A percentile compares a stretch with the other conserved stretches of the same genome.
Conservation (phyloP, 2,797 vertebrate genomes). For the Gorsachius magnificus region DNA sequence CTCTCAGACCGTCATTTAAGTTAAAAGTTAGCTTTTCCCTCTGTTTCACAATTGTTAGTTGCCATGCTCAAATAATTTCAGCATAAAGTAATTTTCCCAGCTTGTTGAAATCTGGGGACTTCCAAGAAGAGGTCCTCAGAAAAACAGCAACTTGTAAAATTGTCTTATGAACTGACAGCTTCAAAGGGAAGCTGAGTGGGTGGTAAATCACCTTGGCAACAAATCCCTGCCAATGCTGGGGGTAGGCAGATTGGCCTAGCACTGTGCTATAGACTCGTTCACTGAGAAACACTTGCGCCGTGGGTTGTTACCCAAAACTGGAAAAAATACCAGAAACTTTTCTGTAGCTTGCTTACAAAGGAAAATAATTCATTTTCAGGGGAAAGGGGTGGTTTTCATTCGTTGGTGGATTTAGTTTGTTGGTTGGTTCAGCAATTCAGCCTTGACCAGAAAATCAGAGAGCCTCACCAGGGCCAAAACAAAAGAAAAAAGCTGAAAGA, state of each 20-base stretch:
- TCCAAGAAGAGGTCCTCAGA: background rate
- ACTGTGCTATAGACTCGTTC: background rate
- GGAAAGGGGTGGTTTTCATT: background rate
- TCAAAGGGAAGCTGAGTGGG: conserved; percentile 9
- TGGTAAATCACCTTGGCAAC: conserved; percentile 49
- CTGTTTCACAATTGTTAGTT: background rate
- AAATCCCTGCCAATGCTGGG: background rate
- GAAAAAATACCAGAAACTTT: background rate
- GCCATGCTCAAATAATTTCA: background rate
- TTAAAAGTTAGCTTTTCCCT: background rate
- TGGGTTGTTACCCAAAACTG: background rate
- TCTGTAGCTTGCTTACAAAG: background rate
- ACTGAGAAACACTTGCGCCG: background rate
- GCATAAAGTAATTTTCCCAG: background rate
- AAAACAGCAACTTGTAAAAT: conserved; percentile 18
- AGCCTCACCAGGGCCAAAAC: background rate
- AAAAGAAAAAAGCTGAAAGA: background rate
- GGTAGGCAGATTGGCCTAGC: background rate
- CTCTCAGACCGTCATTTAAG: background rate
- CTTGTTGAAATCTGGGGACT: background rate
- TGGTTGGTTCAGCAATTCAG: background rate
- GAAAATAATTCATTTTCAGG: background rate
- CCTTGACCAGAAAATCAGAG: background rate
- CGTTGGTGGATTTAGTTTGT: background rate
- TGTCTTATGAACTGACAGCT: background rate